A percentile compares a stretch with the other conserved stretches of the same genome.
Conservation (phyloP, 2,113 vertebrate species). For the Tonatia bakeri region DNA sequence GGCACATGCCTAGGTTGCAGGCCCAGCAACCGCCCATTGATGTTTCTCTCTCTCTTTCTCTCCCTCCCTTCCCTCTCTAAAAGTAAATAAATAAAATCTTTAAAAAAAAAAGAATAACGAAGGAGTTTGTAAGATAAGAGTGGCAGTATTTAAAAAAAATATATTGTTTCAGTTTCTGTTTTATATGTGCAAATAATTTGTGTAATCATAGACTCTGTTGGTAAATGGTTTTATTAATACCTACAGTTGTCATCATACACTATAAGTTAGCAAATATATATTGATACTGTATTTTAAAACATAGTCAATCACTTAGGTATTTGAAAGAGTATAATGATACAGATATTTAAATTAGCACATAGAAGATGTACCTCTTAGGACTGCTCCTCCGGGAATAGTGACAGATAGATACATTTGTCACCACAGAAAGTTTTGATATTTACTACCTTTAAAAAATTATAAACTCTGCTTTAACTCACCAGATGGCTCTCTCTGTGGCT, state of each 20-base stretch:
- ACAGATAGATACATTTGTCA: background rate
- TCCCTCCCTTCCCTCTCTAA: too few relatives aligned
- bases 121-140: too few relatives aligned
- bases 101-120: too few relatives aligned
- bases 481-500: constrained; percentile 37
- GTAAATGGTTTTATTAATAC: constrained; percentile 48
- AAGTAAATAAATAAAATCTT: too few relatives aligned
- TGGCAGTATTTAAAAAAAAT: too few relatives aligned
- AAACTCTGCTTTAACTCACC: constrained; percentile 33
- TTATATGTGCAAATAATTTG: constrained; percentile 52
- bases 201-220: constrained; percentile 16
- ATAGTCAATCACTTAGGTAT: background rate
- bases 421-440: constrained; percentile 37
- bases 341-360: background rate
- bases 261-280: constrained; percentile 39
- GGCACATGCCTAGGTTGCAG: too few relatives aligned
- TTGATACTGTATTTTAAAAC: background rate
- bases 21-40: too few relatives aligned
- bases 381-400: background rate
- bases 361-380: too few relatives aligned
- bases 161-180: background rate
- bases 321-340: background rate
- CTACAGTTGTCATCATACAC: background rate
- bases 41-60: too few relatives aligned
- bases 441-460: constrained; percentile 54